Conservation (phyloP, 1,140 invertebrate genomes). For the Platyscapa corneri region DNA sequence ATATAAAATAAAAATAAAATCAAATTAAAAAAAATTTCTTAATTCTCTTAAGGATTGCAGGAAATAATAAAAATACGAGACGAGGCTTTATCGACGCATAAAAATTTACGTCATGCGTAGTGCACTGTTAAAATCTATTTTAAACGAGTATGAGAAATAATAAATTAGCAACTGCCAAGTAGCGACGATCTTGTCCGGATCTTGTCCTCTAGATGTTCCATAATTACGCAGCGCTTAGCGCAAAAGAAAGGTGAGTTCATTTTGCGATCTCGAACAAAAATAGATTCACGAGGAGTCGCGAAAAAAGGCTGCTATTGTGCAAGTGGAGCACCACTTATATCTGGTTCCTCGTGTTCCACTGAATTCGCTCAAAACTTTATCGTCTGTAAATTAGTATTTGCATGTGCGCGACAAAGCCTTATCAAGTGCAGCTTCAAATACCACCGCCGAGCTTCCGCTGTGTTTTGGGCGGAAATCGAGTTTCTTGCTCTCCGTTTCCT, state of each 20-base stretch:
- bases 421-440: constrained; percentile 29
- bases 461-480: neutral
- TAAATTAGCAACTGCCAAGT: too few relatives aligned
- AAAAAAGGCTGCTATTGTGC: neutral
- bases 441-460: too few relatives aligned
- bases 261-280: neutral
- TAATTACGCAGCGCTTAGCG: neutral
- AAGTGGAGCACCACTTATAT: neutral
- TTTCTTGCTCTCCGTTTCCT: neutral
- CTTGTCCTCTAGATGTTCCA: too few relatives aligned
- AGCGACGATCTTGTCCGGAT: too few relatives aligned
- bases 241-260: neutral
- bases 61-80: too few relatives aligned
- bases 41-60: too few relatives aligned
- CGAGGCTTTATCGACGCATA: too few relatives aligned
- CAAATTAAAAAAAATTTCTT: too few relatives aligned
- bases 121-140: too few relatives aligned
- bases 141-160: too few relatives aligned
- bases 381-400: constrained; percentile 44
- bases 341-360: neutral
- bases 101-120: too few relatives aligned
- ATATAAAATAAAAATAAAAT: too few relatives aligned
- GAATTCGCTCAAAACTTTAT: constrained; percentile 41
- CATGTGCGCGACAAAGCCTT: constrained; percentile 24
- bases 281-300: neutral